Evolutionary conservation across 2,797 vertebrate genomes (phyloP).

Genomic region (Peromyscus attwateri): DNA sequence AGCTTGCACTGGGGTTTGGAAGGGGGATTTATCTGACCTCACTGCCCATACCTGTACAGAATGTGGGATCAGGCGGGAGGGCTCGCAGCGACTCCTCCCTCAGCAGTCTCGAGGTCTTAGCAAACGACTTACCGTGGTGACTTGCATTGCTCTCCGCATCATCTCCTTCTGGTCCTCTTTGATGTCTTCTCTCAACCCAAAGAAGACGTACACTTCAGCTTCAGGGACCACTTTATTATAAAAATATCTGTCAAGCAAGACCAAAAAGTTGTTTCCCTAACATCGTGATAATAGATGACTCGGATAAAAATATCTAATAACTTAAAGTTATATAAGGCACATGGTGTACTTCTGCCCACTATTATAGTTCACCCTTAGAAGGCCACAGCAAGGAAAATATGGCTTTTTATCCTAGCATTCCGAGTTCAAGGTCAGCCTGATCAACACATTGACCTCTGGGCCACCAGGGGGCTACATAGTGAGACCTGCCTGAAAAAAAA

Average conservation of each 20-base stretch:
- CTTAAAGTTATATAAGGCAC: background rate
- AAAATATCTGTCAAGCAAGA: slow-evolving; percentile 90
- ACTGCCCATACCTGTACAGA: background rate
- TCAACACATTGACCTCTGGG: background rate
- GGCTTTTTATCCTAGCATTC: background rate
- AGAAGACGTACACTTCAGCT: slow-evolving; percentile 91
- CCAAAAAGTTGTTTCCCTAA: slow-evolving; percentile 58
- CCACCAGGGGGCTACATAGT: background rate
- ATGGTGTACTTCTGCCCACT: background rate
- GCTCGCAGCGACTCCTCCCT: background rate
- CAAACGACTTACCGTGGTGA: slow-evolving; percentile 85
- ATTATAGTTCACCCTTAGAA: slow-evolving; percentile 21
- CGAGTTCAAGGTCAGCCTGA: background rate
- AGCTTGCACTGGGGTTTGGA: background rate
- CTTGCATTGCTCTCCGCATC: slow-evolving; percentile 89
- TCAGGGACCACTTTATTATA: slow-evolving; percentile 89
- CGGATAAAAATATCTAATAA: slow-evolving; percentile 42
- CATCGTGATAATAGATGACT: slow-evolving; percentile 13
- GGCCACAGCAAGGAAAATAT: background rate
- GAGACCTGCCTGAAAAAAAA: too few relatives aligned
- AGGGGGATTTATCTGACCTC: background rate
- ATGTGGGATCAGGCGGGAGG: background rate
- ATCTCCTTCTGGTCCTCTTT: slow-evolving; percentile 86
- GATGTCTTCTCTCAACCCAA: slow-evolving; percentile 90
- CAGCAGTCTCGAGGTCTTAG: background rate